These are phyloP conservation scores for Papilio xuthus DNA, from an alignment of 1,140 invertebrate genomes.

Conservation along the genomic window DNA sequence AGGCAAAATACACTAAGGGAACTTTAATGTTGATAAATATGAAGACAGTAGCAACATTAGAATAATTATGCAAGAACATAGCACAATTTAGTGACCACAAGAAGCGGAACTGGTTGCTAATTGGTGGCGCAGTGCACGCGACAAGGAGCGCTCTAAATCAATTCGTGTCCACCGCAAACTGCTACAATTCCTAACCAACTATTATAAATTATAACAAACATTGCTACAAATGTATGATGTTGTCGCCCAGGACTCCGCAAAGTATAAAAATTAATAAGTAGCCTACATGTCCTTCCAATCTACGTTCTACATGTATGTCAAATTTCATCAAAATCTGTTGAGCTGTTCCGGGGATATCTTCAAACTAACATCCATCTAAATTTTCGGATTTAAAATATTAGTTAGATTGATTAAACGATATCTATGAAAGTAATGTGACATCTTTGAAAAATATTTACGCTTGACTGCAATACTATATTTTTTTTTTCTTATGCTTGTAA, in stretches of 20 bases:
- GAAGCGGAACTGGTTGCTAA: constrained; percentile 22
- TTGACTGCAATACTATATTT: too few relatives aligned
- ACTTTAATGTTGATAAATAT: not conserved
- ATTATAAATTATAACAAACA: not conserved
- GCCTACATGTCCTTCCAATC: too few relatives aligned
- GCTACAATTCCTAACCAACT: constrained; percentile 23
- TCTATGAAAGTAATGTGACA: not conserved
- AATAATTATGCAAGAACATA: constrained; percentile 19
- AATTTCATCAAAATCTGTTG: too few relatives aligned
- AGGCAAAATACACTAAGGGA: too few relatives aligned
- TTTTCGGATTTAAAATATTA: too few relatives aligned
- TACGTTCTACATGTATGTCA: too few relatives aligned
- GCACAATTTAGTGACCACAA: constrained; percentile 15
- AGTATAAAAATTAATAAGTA: too few relatives aligned
- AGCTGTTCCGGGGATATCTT: too few relatives aligned
- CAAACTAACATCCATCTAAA: too few relatives aligned
- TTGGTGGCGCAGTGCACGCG: constrained; percentile 24
- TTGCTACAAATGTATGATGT: not conserved
- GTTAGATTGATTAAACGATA: not conserved
- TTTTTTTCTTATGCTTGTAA: too few relatives aligned
- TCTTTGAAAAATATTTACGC: too few relatives aligned
- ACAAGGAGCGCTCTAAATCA: constrained; percentile 31
- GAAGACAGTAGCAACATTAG: not conserved
- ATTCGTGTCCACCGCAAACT: constrained; percentile 31
- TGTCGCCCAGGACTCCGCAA: not conserved